Conservation (phyloP, 2,113 vertebrate species). For the Gila orcuttii region DNA sequence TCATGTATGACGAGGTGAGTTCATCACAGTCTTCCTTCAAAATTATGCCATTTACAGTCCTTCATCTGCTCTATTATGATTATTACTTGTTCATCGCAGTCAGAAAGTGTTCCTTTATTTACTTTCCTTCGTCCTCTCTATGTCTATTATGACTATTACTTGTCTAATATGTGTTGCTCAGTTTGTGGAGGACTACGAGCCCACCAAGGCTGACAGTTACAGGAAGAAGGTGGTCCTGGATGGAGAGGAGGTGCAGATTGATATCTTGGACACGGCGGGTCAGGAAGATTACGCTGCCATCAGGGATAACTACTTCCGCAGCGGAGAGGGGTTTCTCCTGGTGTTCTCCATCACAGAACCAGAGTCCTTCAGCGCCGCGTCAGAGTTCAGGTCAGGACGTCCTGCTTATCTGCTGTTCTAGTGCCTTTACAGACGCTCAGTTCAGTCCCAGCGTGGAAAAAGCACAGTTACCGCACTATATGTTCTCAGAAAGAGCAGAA, state of each 20-base stretch:
- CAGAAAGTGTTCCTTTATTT: too few species aligned
- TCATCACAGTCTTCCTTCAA: too few species aligned
- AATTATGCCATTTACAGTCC: too few species aligned
- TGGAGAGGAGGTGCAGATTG: constrained; percentile 97
- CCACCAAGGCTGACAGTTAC: constrained; percentile 98
- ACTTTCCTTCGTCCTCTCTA: too few species aligned
- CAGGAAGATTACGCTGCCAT: constrained; percentile 99
- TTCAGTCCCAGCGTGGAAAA: background rate
- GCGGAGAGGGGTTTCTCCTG: constrained; percentile 94
- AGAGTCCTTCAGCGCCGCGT: constrained; percentile 90
- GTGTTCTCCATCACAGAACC: constrained; percentile 97
- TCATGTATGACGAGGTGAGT: constrained; percentile 80
- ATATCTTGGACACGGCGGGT: constrained; percentile 85
- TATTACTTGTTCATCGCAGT: background rate
- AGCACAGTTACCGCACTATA: background rate
- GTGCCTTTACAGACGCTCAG: background rate
- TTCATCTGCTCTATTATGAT: too few species aligned
- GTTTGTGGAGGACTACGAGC: constrained; percentile 99
- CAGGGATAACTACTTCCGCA: constrained; percentile 97
- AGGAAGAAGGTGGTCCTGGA: constrained; percentile 98
- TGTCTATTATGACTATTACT: too few species aligned
- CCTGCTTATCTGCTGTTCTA: background rate
- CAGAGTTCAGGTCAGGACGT: constrained; percentile 85
- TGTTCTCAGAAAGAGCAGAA: background rate
- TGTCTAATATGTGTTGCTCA: constrained; percentile 56